These are phyloP conservation scores for Peromyscus leucopus DNA, from an alignment of 2,113 vertebrate genomes.

Conservation along the genomic window DNA sequence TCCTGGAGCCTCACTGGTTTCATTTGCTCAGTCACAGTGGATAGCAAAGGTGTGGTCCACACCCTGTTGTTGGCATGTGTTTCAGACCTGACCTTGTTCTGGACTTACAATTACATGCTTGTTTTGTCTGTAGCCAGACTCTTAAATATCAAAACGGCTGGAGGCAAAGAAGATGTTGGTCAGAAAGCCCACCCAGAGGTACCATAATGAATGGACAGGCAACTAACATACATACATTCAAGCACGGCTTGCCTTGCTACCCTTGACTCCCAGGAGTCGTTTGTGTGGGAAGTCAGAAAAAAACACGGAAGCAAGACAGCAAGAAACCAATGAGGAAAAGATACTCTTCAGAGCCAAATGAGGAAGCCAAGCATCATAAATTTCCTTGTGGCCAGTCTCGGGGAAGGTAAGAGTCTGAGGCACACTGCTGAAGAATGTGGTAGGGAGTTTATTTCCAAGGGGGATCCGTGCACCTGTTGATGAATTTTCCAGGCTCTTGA, in stretches of 20 bases:
- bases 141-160: constrained; percentile 60
- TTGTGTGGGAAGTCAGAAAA: background rate
- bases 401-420: background rate
- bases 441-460: constrained; percentile 68
- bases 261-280: background rate
- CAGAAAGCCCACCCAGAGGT: constrained; percentile 49
- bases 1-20: background rate
- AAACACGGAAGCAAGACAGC: constrained; percentile 21
- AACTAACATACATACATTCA: background rate
- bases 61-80: background rate
- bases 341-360: background rate
- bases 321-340: background rate
- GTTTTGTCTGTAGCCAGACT: constrained; percentile 51
- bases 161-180: constrained; percentile 14
- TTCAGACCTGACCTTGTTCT: constrained; percentile 56
- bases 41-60: background rate
- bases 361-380: constrained; percentile 13
- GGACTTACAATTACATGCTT: constrained; percentile 57
- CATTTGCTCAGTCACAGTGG: background rate
- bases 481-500: constrained; percentile 81
- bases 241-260: constrained; percentile 23
- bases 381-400: background rate
- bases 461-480: constrained; percentile 86
- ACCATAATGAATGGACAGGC: constrained; percentile 23
- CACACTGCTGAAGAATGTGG: constrained; percentile 52